A percentile compares a stretch with the other conserved stretches of the same genome.
Conservation (phyloP, 2,113 vertebrate genomes). For the Syrrhaptes paradoxus region DNA sequence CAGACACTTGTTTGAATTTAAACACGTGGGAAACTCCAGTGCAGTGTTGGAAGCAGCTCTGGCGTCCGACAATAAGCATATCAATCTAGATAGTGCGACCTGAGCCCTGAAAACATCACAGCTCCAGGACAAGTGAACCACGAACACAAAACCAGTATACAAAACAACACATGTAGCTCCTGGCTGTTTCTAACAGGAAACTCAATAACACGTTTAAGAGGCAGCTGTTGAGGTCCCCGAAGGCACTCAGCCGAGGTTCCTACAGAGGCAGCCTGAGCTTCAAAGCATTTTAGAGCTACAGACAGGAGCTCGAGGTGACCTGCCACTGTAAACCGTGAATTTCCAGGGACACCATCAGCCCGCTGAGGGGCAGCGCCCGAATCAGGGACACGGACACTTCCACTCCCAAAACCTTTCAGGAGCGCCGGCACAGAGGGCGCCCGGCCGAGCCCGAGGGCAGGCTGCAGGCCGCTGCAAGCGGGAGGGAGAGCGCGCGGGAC, state of each 20-base stretch:
- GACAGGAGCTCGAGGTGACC: neutral
- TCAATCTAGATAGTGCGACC: neutral
- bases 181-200: neutral
- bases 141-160: neutral
- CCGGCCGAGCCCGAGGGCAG: neutral
- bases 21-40: neutral
- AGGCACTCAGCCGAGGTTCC: rapidly evolving
- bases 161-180: neutral
- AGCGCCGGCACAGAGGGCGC: neutral
- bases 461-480: neutral
- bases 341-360: neutral
- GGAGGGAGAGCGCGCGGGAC: no score
- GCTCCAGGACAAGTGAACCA: neutral
- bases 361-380: neutral
- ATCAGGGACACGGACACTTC: neutral
- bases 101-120: neutral
- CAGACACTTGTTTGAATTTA: neutral
- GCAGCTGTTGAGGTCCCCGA: no score
- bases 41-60: neutral
- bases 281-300: neutral
- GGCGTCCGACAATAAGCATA: neutral
- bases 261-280: neutral
- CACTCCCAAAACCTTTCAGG: neutral
- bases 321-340: no score
- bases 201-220: neutral